Percentiles rank a stretch among this genome's conserved stretches.
Evolutionary conservation across 2,797 vertebrate species (phyloP).

Genomic region (Spondyliosoma cantharus): DNA sequence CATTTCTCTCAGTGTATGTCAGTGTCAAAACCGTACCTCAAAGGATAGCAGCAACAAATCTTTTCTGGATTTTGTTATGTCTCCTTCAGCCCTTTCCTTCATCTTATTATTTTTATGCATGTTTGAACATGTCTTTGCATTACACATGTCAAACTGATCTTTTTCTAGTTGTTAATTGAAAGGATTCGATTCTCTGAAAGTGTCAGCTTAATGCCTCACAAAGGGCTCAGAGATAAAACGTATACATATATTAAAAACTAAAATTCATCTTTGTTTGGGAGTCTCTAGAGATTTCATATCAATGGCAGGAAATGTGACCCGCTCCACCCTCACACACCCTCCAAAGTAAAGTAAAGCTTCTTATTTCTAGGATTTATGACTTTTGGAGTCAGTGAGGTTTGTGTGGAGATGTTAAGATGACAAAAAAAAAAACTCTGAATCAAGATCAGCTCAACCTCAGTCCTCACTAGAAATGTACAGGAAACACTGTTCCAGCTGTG

Average conservation of each 20-base stretch:
- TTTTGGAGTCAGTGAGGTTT: neutral
- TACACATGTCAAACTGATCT: slow-evolving; percentile 29
- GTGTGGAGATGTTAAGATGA: neutral
- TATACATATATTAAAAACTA: slow-evolving; percentile 29
- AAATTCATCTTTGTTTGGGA: neutral
- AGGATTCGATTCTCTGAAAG: slow-evolving; percentile 12
- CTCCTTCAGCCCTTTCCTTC: slow-evolving; percentile 21
- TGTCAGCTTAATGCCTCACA: slow-evolving; percentile 29
- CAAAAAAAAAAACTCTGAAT: neutral
- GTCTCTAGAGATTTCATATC: slow-evolving; percentile 14
- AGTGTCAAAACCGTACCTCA: neutral
- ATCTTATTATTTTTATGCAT: slow-evolving; percentile 45
- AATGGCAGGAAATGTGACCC: slow-evolving; percentile 16
- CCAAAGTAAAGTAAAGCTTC: neutral
- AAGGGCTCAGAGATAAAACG: slow-evolving; percentile 20
- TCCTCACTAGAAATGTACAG: neutral
- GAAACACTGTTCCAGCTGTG: neutral
- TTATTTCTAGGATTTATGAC: slow-evolving; percentile 1
- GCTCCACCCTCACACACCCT: slow-evolving; percentile 1
- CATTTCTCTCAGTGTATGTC: neutral
- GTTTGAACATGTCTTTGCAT: slow-evolving; percentile 40
- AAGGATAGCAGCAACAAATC: neutral
- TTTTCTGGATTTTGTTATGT: slow-evolving; percentile 8
- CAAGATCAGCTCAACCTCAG: slow-evolving; percentile 10
- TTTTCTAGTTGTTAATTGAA: slow-evolving; percentile 41